Conservation (phyloP, 2,797 vertebrate species). For the Glossophaga mutica region DNA sequence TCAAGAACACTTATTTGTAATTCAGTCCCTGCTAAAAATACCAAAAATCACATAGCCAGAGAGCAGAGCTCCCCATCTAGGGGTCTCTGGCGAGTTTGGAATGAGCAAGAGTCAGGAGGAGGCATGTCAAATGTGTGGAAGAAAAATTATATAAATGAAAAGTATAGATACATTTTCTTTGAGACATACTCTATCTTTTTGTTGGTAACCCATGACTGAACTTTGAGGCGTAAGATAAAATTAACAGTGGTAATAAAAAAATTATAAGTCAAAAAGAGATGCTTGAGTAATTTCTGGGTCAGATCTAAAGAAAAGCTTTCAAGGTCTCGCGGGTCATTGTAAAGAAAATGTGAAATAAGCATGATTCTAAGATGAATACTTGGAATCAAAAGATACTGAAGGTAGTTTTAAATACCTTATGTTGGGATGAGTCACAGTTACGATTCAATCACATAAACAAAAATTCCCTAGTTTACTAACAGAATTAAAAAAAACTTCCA, state of each 20-base stretch:
- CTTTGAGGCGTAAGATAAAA: not conserved
- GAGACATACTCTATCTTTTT: not conserved
- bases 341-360: constrained; percentile 22
- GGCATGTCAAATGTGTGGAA: not conserved
- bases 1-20: not conserved
- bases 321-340: not conserved
- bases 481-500: not conserved
- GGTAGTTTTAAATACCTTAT: constrained; percentile 32
- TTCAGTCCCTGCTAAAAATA: not conserved
- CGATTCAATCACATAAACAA: constrained; percentile 3
- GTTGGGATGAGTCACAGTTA: not conserved
- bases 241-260: not conserved
- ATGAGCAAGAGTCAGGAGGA: not conserved
- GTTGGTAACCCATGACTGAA: not conserved
- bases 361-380: constrained; percentile 33
- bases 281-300: constrained; percentile 4
- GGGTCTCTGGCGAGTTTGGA: not conserved
- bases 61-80: not conserved
- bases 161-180: not conserved
- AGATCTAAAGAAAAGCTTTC: not conserved
- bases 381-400: not conserved
- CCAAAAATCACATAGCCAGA: not conserved
- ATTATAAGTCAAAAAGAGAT: not conserved
- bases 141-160: not conserved
- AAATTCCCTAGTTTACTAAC: not conserved